A percentile compares a stretch with the other conserved stretches of the same genome.
phyloP scores from a whole-genome alignment of 2,113 vertebrate genomes.

The Mus pahari region DNA sequence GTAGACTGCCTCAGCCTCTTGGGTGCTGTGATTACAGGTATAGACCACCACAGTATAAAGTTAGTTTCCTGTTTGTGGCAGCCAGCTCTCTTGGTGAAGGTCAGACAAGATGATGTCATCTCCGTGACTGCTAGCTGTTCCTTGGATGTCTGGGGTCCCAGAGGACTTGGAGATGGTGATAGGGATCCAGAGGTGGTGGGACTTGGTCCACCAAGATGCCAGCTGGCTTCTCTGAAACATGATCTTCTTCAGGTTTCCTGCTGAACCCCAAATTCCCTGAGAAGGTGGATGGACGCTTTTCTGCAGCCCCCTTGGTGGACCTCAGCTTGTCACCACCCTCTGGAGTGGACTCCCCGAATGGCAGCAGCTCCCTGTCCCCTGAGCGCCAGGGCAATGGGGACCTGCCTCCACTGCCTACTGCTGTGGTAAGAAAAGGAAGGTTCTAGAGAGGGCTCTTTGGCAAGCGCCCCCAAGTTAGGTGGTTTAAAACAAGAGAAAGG shows the following conservation, averaged over 20 bases:
- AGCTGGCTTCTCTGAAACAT: background rate
- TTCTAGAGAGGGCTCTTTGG: background rate
- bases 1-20: background rate
- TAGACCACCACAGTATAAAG: background rate
- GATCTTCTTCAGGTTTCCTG: slow-evolving; percentile 81
- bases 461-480: background rate
- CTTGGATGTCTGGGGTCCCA: background rate
- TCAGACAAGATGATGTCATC: no score
- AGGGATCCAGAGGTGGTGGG: background rate
- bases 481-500: background rate
- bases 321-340: slow-evolving; percentile 93
- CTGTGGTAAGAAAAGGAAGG: slow-evolving; percentile 87
- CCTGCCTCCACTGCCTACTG: slow-evolving; percentile 85
- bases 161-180: background rate
- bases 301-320: slow-evolving; percentile 91
- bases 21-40: background rate
- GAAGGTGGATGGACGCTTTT: slow-evolving; percentile 88
- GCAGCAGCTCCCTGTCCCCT: slow-evolving; percentile 90
- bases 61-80: background rate
- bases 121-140: background rate
- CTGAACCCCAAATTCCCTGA: slow-evolving; percentile 87
- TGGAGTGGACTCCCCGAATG: slow-evolving; percentile 86
- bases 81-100: background rate
- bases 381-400: slow-evolving; percentile 91
- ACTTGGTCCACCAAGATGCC: background rate